Evolutionary conservation across 2,113 vertebrate species (phyloP).

Genomic region (Piprites chloris): DNA sequence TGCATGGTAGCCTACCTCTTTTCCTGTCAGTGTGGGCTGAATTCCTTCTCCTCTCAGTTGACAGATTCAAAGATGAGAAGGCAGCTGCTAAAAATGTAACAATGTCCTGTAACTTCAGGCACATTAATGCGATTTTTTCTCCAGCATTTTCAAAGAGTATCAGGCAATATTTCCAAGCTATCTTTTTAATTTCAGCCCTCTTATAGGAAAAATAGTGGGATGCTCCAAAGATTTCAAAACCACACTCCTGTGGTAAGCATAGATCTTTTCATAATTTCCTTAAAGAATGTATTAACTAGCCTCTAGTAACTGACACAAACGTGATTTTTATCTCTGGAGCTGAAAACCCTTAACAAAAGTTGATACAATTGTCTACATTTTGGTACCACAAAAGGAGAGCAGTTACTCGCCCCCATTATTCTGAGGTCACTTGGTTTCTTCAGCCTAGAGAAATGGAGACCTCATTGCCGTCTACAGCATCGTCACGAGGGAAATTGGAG

Average conservation of each 20-base stretch:
- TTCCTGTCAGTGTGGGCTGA: neutral
- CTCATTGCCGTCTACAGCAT: neutral
- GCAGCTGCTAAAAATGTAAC: neutral
- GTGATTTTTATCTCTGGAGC: neutral
- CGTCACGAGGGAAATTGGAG: neutral
- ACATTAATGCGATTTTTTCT: neutral
- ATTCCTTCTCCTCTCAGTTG: neutral
- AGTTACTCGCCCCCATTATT: neutral
- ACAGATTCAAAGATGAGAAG: neutral
- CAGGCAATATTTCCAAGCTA: neutral
- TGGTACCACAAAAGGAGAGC: neutral
- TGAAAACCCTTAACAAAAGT: neutral
- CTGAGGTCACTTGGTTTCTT: neutral
- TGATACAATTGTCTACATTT: neutral
- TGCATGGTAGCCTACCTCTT: neutral
- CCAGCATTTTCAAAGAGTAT: neutral
- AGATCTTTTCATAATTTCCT: neutral
- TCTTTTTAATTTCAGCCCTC: neutral
- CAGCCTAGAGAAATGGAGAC: neutral
- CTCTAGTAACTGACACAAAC: neutral
- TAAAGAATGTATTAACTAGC: neutral
- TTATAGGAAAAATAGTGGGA: neutral
- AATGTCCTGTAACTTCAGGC: neutral
- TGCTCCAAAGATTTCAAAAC: neutral
- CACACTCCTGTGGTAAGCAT: neutral